Base-by-base conservation (phyloP, 1,140 invertebrate species). In the Colletes gigas region DNA sequence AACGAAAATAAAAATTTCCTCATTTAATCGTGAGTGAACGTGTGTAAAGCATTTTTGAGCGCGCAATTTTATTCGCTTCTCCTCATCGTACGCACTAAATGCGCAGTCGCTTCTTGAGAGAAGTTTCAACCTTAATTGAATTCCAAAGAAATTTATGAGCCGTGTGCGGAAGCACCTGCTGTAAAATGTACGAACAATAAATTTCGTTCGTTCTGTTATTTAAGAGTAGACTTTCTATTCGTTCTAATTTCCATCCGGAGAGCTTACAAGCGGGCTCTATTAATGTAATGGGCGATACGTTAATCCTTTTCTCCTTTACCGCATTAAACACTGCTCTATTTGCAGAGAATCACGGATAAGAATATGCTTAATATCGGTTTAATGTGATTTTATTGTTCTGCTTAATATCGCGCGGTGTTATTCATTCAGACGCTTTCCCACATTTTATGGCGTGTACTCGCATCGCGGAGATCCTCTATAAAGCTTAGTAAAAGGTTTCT, bases 91-190 rank as follows among this genome's bases (percentile, higher is more conserved):
- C 50, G 60, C 71, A 47, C 57, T 3, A 12, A 62, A 30, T n/a
- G 60, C 14, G 50, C 30, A 19, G 50, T 72, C 60, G 41, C 47
- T 63, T 72, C 52, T 68, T 72, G 52, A 63, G 69, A 21, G 15
- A 78, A 63, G 57, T 77, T 47, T 50, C 57, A 60, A 77, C 21
- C 63, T 44, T 78, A 78, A 78, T 78, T 72, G 77, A 78, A 78
- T 72, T 63, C 50, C 59, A 21, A 8, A 50, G 12, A 50, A 54
- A 72, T 78, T 78, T 72, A 78, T 47, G 77, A 71, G 47, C 69
- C 69, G 60, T 72, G 63, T 55, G 57, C 9, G 59, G 77, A 78
- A 63, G 59, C 59, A 65, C 57, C 76, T 72, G 68, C 62, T 72
- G 77, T 72, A 72, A 78, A 78, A 72, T 72, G 68, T 14, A 10